Evolutionary conservation across 2,113 vertebrate genomes (phyloP), one percentile per base, ranked within the genome.

Genomic region (Tragulus kanchil): DNA sequence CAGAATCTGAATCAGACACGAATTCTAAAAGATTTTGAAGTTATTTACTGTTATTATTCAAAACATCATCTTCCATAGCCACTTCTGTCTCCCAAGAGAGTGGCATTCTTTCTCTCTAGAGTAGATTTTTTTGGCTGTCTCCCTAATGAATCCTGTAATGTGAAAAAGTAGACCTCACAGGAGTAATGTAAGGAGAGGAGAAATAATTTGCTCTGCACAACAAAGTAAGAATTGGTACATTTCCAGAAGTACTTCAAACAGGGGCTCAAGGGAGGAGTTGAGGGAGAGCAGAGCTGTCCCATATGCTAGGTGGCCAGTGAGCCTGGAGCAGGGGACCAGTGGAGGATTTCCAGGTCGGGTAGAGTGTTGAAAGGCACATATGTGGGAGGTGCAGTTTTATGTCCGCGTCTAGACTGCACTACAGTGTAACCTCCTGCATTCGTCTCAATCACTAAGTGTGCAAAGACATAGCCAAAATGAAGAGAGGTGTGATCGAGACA

Each of bases 241-340:
- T 73, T 67, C 28, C 31, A 36, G 52, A 42, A 54, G 79, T 13
- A 8, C 7, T 25, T 45, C 69, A 7, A 17, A 14, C 1, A 11
- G 19, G 62, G 54, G 28, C 36, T 61, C 25, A 9, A 6, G 64
- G 54, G 58, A 31, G 31, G n/a, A 17, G 28, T 12, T 56, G 58
- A 77, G 45, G 8, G 73, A 31, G 9, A 31, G 45, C 5, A 31
- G 45, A 61, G 16, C 48, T 54, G 54, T 65, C 19, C 77, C 31
- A 3, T 12, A 31, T 25, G 26, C 13, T 16, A 31, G 28, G 54
- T 59, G 85, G 26, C 69, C 56, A 9, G 17, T 21, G 54, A 36
- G 25, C 67, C 23, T 3, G 48, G 31, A 45, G n/a, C 15, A 3
- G 69, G 25, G 8, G 11, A 4, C n/a, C 15, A 8, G 0, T 4